Evolutionary conservation across 2,797 vertebrate species (phyloP), one percentile per base, ranked within the genome.

Genomic region (Lutjanus campechanus): DNA sequence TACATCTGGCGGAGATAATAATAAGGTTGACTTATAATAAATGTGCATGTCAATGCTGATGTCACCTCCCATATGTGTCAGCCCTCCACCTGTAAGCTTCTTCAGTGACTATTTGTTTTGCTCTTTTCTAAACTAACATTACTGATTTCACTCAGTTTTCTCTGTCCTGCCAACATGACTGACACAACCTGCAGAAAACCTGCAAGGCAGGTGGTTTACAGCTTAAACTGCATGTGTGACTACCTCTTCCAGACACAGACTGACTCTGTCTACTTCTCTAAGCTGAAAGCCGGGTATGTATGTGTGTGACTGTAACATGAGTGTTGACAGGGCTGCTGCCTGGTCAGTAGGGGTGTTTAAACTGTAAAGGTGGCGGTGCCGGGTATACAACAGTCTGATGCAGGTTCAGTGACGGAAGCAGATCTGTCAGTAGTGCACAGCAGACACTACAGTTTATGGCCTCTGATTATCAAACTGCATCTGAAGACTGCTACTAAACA

Each of bases 111-210:
- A 76, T 55, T 60, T 20, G 36, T 61, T 70, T 22, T 40, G 41
- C 55, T 69, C 46, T 64, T 1, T 51, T 78, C 54, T 46, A 41
- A 63, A 41, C 9, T 17, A 17, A 63, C 20, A 19, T 19, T 51
- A 69, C 53, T 5, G 43, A 71, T 58, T 65, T 69, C 17, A 44
- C 15, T 41, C 22, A 22, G 46, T 80, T 61, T 17, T 29, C 6
- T 10, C 36, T 7, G 1, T 54, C 20, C 29, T 79, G 40, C 13
- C 22, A 29, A 6, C 16, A 11, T 2, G 17, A 15, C 22, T 10
- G 44, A 51, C 22, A n/a, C 3, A 8, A 69, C 53, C 59, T 70
- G 46, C 17, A 55, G 61, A 73, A 65, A 73, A 66, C 49, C 73
- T 62, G 40, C 12, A 3, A 6, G 47, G 10, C 1, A 0, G 22